A percentile compares a stretch with the other conserved stretches of the same genome.
These are phyloP conservation scores for Pseudopleuronectes americanus DNA, from an alignment of 2,797 vertebrate genomes.

Conservation along the genomic window DNA sequence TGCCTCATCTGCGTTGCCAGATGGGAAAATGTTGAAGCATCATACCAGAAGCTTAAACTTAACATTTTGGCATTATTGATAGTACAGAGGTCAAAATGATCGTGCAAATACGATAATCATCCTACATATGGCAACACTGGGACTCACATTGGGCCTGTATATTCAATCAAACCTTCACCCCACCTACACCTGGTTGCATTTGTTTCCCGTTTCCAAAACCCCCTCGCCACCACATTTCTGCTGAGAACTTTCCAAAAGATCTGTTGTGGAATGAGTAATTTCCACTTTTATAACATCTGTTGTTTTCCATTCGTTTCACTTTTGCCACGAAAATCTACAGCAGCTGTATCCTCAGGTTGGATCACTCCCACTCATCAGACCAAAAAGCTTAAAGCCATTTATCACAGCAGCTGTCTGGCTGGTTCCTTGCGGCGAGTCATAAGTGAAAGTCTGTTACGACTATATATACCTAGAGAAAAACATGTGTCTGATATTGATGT, in stretches of 20 bases:
- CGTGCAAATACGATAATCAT: too few species aligned
- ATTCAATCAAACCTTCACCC: too few species aligned
- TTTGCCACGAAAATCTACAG: conserved; percentile 4
- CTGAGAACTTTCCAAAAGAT: background rate
- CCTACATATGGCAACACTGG: too few species aligned
- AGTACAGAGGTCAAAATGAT: too few species aligned
- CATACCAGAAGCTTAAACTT: too few species aligned
- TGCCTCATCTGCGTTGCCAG: too few species aligned
- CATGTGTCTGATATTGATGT: conserved; percentile 24
- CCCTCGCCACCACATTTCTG: background rate
- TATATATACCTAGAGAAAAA: conserved; percentile 15
- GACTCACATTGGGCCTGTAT: too few species aligned
- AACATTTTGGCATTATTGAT: too few species aligned
- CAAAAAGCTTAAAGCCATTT: conserved; percentile 41
- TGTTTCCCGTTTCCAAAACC: too few species aligned
- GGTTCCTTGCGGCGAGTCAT: background rate
- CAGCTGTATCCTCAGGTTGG: conserved; percentile 13
- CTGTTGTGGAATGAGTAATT: background rate
- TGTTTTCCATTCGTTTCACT: conserved; percentile 9
- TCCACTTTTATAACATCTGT: background rate
- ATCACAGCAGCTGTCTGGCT: conserved; percentile 21
- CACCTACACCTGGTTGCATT: too few species aligned
- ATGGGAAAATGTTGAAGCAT: too few species aligned
- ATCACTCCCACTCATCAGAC: conserved; percentile 27
- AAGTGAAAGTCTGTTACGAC: conserved; percentile 28